phyloP scores from a whole-genome alignment of 2,888 invertebrate species.

The Campopleginae sp. region DNA sequence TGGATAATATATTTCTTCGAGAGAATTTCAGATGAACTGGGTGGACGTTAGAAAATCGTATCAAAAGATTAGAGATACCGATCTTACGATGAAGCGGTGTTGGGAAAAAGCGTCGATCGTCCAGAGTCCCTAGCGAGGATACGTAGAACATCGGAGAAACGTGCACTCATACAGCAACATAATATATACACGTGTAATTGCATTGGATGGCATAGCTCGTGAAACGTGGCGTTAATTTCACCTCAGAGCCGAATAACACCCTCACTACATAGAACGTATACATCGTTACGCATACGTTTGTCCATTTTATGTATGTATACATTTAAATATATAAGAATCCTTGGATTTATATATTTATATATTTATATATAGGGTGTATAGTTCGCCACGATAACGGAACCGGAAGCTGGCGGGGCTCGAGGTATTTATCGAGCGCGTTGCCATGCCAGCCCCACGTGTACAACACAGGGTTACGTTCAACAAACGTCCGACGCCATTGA shows the following conservation, averaged over 20 bases:
- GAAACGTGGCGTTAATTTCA: slow-evolving; percentile 74
- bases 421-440: slow-evolving; percentile 83
- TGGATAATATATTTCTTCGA: slow-evolving; percentile 23
- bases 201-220: slow-evolving; percentile 60
- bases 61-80: slow-evolving; percentile 51
- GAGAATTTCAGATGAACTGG: slow-evolving; percentile 42
- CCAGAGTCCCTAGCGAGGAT: slow-evolving; percentile 61
- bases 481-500: slow-evolving; percentile 69
- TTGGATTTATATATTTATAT: slow-evolving; percentile 6
- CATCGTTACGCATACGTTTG: slow-evolving; percentile 64
- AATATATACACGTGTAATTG: slow-evolving; percentile 4
- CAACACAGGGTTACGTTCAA: slow-evolving; percentile 74
- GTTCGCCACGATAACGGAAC: slow-evolving; percentile 72
- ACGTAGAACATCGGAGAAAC: background rate
- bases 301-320: slow-evolving; percentile 23
- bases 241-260: slow-evolving; percentile 75
- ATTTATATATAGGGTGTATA: slow-evolving; percentile 19
- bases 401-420: slow-evolving; percentile 72
- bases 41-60: slow-evolving; percentile 49
- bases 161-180: background rate
- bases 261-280: slow-evolving; percentile 52
- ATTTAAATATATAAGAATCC: slow-evolving; percentile 20
- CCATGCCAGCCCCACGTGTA: slow-evolving; percentile 83
- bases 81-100: slow-evolving; percentile 1
- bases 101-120: slow-evolving; percentile 33